phyloP scores from a whole-genome alignment of 2,113 vertebrate species.

The Aptenodytes forsteri region DNA sequence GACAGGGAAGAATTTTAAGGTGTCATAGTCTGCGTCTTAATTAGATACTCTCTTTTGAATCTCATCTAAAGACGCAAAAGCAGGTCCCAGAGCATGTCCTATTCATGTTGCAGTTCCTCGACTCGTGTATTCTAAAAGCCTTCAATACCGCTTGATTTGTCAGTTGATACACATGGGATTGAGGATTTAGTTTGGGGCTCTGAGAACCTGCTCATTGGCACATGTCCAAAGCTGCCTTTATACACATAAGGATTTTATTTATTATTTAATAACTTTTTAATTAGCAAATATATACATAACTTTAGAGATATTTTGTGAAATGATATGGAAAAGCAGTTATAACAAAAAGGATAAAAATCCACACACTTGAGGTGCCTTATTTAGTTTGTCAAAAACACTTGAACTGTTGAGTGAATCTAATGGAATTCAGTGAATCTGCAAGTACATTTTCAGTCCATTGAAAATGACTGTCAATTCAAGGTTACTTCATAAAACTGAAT shows the following conservation, averaged over 20 bases:
- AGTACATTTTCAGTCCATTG: constrained; percentile 35
- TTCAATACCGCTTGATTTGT: not conserved
- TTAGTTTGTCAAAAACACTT: constrained; percentile 64
- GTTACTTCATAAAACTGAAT: constrained; percentile 13
- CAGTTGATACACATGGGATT: not conserved
- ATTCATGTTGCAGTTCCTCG: not conserved
- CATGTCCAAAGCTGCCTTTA: not conserved
- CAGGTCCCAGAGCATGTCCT: not conserved
- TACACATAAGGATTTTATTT: not conserved
- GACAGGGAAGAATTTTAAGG: not conserved
- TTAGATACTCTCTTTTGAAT: not conserved
- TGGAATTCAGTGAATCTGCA: constrained; percentile 60
- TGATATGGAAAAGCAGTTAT: not conserved
- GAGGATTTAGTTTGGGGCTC: not conserved
- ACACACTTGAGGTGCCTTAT: constrained; percentile 22
- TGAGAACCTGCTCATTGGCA: not conserved
- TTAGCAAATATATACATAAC: not conserved
- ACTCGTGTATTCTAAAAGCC: not conserved
- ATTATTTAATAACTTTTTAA: not conserved
- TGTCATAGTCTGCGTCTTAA: not conserved
- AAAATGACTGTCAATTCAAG: constrained; percentile 40
- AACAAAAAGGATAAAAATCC: constrained; percentile 41
- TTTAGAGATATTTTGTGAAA: constrained; percentile 6
- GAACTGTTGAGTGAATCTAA: constrained; percentile 40
- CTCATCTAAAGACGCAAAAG: not conserved